Evolutionary conservation across 2,797 vertebrate species (phyloP).

Genomic region (Sebastes taczanowskii): DNA sequence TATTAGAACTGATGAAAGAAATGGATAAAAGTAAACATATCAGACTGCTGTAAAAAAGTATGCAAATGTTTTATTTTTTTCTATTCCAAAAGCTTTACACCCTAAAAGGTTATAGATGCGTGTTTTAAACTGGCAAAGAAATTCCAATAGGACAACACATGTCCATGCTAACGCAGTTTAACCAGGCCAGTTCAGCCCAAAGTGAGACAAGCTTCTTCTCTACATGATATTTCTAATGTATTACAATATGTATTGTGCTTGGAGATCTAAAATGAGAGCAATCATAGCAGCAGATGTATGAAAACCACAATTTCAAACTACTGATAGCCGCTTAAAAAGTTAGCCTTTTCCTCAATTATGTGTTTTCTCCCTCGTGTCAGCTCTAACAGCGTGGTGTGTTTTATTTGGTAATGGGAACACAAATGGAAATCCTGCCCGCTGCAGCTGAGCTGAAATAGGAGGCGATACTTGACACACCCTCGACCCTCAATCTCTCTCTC

Average conservation of each 20-base stretch:
- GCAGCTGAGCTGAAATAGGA: slow-evolving; percentile 57
- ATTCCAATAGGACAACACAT: not conserved
- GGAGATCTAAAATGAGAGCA: slow-evolving; percentile 12
- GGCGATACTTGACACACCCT: slow-evolving; percentile 41
- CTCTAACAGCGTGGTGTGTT: slow-evolving; percentile 46
- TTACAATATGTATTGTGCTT: not conserved
- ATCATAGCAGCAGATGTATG: slow-evolving; percentile 4
- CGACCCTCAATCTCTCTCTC: slow-evolving; percentile 42
- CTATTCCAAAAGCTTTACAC: not conserved
- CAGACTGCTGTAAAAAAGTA: not conserved
- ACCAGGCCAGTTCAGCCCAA: not conserved
- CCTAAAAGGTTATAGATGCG: not conserved
- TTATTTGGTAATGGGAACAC: slow-evolving; percentile 63
- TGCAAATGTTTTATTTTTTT: not conserved
- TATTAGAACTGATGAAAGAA: not conserved
- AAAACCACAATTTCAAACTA: slow-evolving; percentile 20
- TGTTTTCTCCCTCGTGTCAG: slow-evolving; percentile 38
- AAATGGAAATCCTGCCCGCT: slow-evolving; percentile 53
- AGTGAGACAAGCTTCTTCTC: not conserved
- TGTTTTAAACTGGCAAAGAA: not conserved
- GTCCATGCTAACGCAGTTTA: not conserved
- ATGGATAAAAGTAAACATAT: not conserved
- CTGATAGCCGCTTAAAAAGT: slow-evolving; percentile 35
- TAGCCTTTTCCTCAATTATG: slow-evolving; percentile 32
- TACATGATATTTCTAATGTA: not conserved